These are phyloP conservation scores for Ophion costatus DNA, from an alignment of 2,888 invertebrate species.

Conservation along the genomic window DNA sequence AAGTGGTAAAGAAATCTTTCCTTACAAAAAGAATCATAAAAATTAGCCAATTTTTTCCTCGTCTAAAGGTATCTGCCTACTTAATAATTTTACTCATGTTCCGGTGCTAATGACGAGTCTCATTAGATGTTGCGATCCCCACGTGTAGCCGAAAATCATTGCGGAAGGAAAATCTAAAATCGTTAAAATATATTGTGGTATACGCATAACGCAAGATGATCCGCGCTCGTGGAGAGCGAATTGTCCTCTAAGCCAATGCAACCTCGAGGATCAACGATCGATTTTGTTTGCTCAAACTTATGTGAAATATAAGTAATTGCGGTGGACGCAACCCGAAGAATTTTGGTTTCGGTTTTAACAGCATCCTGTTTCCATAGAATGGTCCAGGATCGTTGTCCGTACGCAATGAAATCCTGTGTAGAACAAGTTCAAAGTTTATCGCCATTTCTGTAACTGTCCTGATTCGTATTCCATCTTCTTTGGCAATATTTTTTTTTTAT, in stretches of 20 bases:
- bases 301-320: too few species aligned
- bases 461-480: conserved; percentile 13
- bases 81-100: conserved; percentile 42
- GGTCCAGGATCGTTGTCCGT: neutral
- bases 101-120: conserved; percentile 16
- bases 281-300: too few species aligned
- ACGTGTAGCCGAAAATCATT: too few species aligned
- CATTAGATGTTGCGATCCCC: neutral
- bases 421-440: conserved; percentile 39
- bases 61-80: too few species aligned
- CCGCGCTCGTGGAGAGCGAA: too few species aligned
- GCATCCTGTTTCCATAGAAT: neutral
- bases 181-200: conserved; percentile 57
- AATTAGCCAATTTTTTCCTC: too few species aligned
- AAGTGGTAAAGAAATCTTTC: too few species aligned
- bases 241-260: too few species aligned
- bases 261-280: too few species aligned
- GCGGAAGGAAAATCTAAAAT: conserved; percentile 13
- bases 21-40: too few species aligned
- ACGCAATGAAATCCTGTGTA: neutral
- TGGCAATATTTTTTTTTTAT: conserved; percentile 26
- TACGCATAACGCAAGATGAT: neutral
- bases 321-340: neutral
- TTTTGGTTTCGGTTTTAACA: neutral
- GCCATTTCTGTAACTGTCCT: conserved; percentile 41